Percentiles rank a stretch among this genome's conserved stretches.
Evolutionary conservation across 1,140 invertebrate genomes (phyloP).

Genomic region (Megalonaias nervosa): DNA sequence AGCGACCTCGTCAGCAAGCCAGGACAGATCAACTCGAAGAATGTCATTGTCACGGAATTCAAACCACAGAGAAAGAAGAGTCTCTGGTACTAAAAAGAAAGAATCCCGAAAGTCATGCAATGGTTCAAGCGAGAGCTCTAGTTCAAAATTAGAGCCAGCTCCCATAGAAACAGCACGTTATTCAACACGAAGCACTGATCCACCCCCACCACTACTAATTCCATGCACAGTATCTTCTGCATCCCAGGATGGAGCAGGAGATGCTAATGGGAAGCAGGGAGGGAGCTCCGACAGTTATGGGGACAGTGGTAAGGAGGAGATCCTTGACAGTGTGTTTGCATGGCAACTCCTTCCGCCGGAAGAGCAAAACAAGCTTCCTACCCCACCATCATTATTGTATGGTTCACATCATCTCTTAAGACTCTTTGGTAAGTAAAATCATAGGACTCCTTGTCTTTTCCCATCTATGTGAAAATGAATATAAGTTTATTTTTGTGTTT

Average conservation of each 20-base stretch:
- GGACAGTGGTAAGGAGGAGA: slow-evolving; percentile 30
- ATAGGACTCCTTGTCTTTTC: not conserved
- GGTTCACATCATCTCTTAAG: slow-evolving; percentile 29
- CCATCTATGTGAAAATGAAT: not conserved
- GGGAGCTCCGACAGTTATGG: slow-evolving; percentile 21
- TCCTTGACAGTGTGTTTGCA: slow-evolving; percentile 18
- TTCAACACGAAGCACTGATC: slow-evolving; percentile 22
- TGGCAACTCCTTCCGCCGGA: slow-evolving; percentile 29
- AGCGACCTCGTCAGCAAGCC: not conserved
- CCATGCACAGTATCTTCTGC: slow-evolving; percentile 17
- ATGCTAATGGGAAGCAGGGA: slow-evolving; percentile 16
- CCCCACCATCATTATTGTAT: slow-evolving; percentile 26
- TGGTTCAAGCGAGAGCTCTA: slow-evolving; percentile 29
- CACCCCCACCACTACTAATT: slow-evolving; percentile 26
- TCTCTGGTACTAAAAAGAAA: not conserved
- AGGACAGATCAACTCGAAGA: slow-evolving; percentile 1
- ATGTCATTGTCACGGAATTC: slow-evolving; percentile 20
- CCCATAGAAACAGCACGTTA: slow-evolving; percentile 10
- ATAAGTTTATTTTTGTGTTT: not conserved
- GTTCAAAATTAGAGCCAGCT: slow-evolving; percentile 31
- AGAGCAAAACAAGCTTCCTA: slow-evolving; percentile 12
- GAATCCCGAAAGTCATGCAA: slow-evolving; percentile 27
- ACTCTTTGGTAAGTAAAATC: slow-evolving; percentile 30
- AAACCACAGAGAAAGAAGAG: slow-evolving; percentile 1
- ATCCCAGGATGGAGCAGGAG: slow-evolving; percentile 6